Percentiles rank a stretch among this genome's conserved stretches.
Conservation (phyloP, 2,797 vertebrate species). For the Cottoperca gobio region DNA sequence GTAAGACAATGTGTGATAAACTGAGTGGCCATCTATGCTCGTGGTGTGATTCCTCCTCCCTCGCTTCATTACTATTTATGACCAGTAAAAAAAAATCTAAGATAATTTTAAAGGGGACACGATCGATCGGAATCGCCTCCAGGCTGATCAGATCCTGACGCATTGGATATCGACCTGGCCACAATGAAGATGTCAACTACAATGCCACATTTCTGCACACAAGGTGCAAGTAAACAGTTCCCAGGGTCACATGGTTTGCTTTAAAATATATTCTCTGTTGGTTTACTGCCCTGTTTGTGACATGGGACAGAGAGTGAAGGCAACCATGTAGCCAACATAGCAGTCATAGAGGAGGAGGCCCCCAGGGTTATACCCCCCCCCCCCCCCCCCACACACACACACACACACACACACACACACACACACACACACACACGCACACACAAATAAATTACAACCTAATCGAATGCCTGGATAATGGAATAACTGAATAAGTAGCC, state of each 20-base stretch:
- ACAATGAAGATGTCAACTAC: constrained; percentile 79
- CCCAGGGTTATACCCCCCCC: constrained; percentile 55
- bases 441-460: constrained; percentile 71
- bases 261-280: constrained; percentile 39
- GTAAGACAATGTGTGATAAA: neutral
- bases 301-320: constrained; percentile 39
- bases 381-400: constrained; percentile 18
- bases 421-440: constrained; percentile 29
- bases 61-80: constrained; percentile 85
- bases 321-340: constrained; percentile 39
- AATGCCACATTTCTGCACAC: constrained; percentile 60
- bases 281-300: constrained; percentile 44
- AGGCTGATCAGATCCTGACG: constrained; percentile 75
- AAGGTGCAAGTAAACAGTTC: constrained; percentile 59
- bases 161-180: constrained; percentile 74
- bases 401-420: neutral
- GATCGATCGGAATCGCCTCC: constrained; percentile 75
- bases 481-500: constrained; percentile 78
- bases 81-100: constrained; percentile 52
- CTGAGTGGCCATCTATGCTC: neutral
- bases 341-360: constrained; percentile 46
- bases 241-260: constrained; percentile 63
- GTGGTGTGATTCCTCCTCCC: constrained; percentile 24
- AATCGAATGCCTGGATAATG: constrained; percentile 78
- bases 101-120: constrained; percentile 51